Conservation (phyloP, 2,797 vertebrate genomes). For the Choloepus didactylus region DNA sequence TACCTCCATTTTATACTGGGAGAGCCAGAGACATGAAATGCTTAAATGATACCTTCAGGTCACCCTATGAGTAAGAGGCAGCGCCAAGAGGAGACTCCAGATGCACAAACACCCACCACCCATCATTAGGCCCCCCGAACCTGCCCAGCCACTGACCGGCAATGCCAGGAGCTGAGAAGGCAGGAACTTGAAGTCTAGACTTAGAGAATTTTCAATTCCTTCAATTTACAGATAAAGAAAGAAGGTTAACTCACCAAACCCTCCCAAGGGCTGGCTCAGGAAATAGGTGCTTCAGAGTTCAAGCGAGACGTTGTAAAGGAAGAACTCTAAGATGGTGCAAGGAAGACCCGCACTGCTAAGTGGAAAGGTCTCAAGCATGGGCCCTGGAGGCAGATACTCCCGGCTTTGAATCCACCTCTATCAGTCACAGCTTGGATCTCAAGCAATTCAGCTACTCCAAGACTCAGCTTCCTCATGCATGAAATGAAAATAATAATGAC, state of each 20-base stretch:
- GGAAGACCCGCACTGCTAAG: background rate
- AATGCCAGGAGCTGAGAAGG: background rate
- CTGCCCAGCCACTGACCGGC: background rate
- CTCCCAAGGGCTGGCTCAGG: background rate
- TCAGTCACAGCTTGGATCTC: background rate
- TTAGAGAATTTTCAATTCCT: conserved; percentile 30
- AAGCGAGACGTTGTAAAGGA: conserved; percentile 24
- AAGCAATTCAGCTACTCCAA: conserved; percentile 8
- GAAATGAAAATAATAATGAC: conserved; percentile 41
- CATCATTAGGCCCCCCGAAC: background rate
- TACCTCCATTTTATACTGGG: background rate
- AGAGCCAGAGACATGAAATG: background rate
- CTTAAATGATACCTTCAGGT: background rate
- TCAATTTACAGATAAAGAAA: background rate
- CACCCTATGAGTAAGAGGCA: background rate
- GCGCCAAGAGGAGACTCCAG: background rate
- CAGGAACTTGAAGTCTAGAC: conserved; percentile 5
- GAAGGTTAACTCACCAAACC: conserved; percentile 14
- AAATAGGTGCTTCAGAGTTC: conserved; percentile 23
- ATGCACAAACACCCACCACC: background rate
- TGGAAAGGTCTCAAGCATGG: background rate
- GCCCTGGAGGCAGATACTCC: background rate
- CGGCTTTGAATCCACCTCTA: background rate
- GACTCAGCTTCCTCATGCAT: conserved; percentile 27
- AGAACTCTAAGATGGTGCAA: background rate